Evolutionary conservation across 2,888 invertebrate genomes (phyloP).

Genomic region (Pyrrhia umbra): DNA sequence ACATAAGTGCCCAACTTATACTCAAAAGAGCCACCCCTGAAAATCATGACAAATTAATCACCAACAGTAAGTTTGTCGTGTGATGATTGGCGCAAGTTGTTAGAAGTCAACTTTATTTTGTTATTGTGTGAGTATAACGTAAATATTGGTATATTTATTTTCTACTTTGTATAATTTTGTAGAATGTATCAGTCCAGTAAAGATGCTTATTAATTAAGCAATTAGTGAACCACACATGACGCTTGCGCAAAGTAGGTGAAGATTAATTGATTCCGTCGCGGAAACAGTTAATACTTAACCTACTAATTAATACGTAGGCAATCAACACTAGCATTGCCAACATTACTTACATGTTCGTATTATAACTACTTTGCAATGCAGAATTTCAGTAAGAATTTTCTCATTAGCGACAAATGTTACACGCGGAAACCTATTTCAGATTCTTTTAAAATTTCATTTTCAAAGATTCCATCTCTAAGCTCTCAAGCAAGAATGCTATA

Average conservation of each 20-base stretch:
- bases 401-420: constrained; percentile 39
- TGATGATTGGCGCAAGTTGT: background rate
- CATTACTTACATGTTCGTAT: constrained; percentile 30
- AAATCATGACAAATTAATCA: too few relatives aligned
- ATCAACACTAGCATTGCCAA: constrained; percentile 37
- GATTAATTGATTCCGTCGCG: constrained; percentile 43
- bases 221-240: constrained; percentile 30
- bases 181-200: background rate
- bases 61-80: too few relatives aligned
- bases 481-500: constrained; percentile 75
- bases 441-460: constrained; percentile 42
- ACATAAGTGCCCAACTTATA: too few relatives aligned
- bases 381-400: constrained; percentile 46
- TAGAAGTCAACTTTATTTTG: background rate
- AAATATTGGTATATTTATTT: background rate
- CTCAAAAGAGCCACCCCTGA: too few relatives aligned
- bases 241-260: constrained; percentile 12
- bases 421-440: constrained; percentile 36
- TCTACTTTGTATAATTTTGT: background rate
- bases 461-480: constrained; percentile 53
- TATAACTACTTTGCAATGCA: constrained; percentile 44
- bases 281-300: constrained; percentile 35
- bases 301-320: constrained; percentile 50
- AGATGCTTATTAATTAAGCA: constrained; percentile 14
- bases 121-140: too few relatives aligned